Conservation (phyloP, 2,888 invertebrate genomes). For the Reticulitermes lucifugus region DNA sequence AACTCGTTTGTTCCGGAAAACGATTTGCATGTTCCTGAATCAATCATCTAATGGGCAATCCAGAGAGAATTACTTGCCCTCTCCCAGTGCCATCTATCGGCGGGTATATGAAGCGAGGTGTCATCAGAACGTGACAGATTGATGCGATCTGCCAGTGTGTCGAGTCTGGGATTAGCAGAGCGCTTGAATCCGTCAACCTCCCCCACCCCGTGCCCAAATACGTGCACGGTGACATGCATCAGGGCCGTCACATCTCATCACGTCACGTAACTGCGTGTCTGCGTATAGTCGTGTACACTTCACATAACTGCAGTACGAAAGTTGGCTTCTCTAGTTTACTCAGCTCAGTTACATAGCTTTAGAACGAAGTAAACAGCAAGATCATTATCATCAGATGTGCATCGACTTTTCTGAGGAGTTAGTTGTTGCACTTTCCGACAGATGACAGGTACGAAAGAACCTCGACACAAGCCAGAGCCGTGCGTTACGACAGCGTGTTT, state of each 20-base stretch:
- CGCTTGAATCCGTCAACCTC: slow-evolving; percentile 44
- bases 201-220: background rate
- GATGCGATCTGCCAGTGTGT: slow-evolving; percentile 48
- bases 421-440: too few relatives aligned
- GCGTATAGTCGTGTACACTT: slow-evolving; percentile 23
- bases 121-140: slow-evolving; percentile 45
- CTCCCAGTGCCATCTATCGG: slow-evolving; percentile 27
- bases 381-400: too few relatives aligned
- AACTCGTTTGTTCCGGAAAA: slow-evolving; percentile 32
- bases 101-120: slow-evolving; percentile 35
- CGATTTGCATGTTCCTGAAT: slow-evolving; percentile 41
- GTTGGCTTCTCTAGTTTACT: too few relatives aligned
- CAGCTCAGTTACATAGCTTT: too few relatives aligned
- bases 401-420: too few relatives aligned
- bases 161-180: slow-evolving; percentile 40
- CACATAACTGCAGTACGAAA: too few relatives aligned
- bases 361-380: too few relatives aligned
- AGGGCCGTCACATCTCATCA: slow-evolving; percentile 39
- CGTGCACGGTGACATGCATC: slow-evolving; percentile 31
- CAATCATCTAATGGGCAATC: slow-evolving; percentile 43
- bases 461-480: too few relatives aligned
- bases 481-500: too few relatives aligned
- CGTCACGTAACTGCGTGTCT: slow-evolving; percentile 30
- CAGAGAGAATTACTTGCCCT: slow-evolving; percentile 31
- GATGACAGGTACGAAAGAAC: too few relatives aligned